A percentile compares a stretch with the other conserved stretches of the same genome.
phyloP scores from a whole-genome alignment of 1,140 invertebrate species.

The Teleopsis dalmanni region DNA sequence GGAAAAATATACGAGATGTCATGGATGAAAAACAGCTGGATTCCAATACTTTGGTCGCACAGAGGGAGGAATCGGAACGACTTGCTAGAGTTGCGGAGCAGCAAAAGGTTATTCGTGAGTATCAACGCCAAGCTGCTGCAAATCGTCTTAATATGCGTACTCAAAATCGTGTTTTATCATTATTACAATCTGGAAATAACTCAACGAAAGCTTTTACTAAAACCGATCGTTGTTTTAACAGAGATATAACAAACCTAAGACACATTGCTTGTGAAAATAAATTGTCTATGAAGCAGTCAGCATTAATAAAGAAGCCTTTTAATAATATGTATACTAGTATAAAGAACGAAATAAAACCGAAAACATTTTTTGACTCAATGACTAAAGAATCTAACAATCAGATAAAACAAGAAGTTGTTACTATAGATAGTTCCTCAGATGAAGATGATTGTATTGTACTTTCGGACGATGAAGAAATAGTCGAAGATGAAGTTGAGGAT shows the following conservation, averaged over 20 bases:
- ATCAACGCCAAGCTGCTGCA: conserved; percentile 28
- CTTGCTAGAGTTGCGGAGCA: conserved; percentile 75
- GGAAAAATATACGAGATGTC: conserved; percentile 82
- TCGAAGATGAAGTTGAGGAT: conserved; percentile 50
- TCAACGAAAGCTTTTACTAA: conserved; percentile 36
- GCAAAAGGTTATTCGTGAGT: conserved; percentile 69
- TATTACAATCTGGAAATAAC: conserved; percentile 51
- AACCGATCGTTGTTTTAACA: not conserved
- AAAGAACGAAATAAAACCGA: conserved; percentile 2
- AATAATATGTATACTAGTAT: too few relatives aligned
- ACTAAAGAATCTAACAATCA: conserved; percentile 16
- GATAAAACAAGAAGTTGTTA: conserved; percentile 47
- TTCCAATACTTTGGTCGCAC: conserved; percentile 82
- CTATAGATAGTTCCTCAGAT: conserved; percentile 60
- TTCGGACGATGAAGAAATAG: conserved; percentile 55
- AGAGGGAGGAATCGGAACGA: conserved; percentile 85
- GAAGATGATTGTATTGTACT: conserved; percentile 71
- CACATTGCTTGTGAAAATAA: not conserved
- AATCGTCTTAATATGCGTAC: conserved; percentile 50
- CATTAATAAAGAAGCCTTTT: too few relatives aligned
- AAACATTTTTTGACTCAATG: not conserved
- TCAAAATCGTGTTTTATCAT: conserved; percentile 58
- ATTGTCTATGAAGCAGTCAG: not conserved
- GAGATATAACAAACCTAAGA: not conserved
- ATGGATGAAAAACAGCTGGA: conserved; percentile 88